Evolutionary conservation across 2,888 invertebrate genomes (phyloP), one percentile per base, ranked within the genome.

Genomic region (Coelogynopora nodosa): DNA sequence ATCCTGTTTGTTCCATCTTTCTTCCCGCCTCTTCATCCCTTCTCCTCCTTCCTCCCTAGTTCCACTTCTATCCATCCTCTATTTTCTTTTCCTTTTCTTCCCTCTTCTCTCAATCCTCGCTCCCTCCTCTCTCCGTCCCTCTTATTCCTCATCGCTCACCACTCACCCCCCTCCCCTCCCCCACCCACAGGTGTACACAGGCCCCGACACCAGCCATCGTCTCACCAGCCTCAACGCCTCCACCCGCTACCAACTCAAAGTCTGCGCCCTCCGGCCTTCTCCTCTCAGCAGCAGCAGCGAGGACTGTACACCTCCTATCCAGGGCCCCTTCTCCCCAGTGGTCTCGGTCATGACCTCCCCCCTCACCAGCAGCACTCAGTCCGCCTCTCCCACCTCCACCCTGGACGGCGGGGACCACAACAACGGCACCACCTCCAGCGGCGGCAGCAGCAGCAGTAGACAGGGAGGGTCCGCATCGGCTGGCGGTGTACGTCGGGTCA

Each of bases 1-100:
- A 10, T 67, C 67, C n/a, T n/a, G 13, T 10, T 67, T n/a, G 13
- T n/a, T 67, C 67, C n/a, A 10, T 67, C 67, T 67, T n/a, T 67
- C 67, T 67, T n/a, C n/a, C 67, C 67, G 13, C 67, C n/a, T n/a
- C 67, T 67, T 67, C 67, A 18, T n/a, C n/a, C 67, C 10, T 10
- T 18, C n/a, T n/a, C 67, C n/a, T 67, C 67, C 67, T n/a, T n/a
- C 67, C 67, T n/a, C 67, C 67, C 67, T 67, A 18, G 13, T 67
- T n/a, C n/a, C n/a, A 18, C 67, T 67, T n/a, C 67, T 67, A 10
- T 67, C 67, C n/a, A n/a, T 67, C n/a, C 67, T 67, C 67, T 67
- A 67, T 67, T 67, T 67, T 67, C 67, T 67, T n/a, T 67, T 67
- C 67, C n/a, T n/a, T 67, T n/a, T 67, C 67, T 67, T 67, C 67